Evolutionary conservation across 2,113 vertebrate genomes (phyloP), one percentile per base, ranked within the genome.

Genomic region (Campylomormyrus numenius): DNA sequence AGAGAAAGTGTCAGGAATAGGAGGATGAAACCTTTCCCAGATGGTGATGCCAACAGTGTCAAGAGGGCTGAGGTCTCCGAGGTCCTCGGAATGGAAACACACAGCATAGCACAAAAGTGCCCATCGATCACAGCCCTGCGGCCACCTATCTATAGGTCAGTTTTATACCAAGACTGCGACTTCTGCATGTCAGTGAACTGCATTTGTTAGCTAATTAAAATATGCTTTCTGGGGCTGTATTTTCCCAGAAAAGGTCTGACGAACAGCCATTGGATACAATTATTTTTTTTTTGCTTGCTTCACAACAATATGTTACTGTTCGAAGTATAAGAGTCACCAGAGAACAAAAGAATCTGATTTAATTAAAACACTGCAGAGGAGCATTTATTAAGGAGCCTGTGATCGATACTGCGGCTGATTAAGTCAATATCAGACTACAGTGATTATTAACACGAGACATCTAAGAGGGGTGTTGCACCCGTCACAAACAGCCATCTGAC

Each of bases 311-410:
- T 50, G 17, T 24, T 88, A 46, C 0, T 89, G 48, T 80, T 42
- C 8, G 1, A 11, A 35, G 66, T 6, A 52, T 21, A 21, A 50
- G 45, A 52, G 70, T 46, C 27, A 13, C 24, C n/a, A 21, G 66
- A 35, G 45, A 80, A 5, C 19, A 39, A 89, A 80, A 80, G 50
- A n/a, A 77, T 49, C 45, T 35, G 88, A 70, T 66, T 88, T 39
- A 88, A 88, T 88, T 62, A 88, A 88, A 88, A 88, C n/a, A 31
- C 21, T 19, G 31, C 56, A 11, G 39, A n/a, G 58, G n/a, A 27
- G 2, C 86, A 88, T 89, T 74, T 77, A 27, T 74, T 31, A 89
- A 39, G n/a, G 62, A 46, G 19, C 27, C 45, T 13, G 45, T 58
- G 13, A 58, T 88, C 27, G 9, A 88, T 58, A 48, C 27, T 2